These are phyloP conservation scores for Rhaphigaster nebulosa DNA, from an alignment of 2,888 invertebrate genomes.

Conservation along the genomic window DNA sequence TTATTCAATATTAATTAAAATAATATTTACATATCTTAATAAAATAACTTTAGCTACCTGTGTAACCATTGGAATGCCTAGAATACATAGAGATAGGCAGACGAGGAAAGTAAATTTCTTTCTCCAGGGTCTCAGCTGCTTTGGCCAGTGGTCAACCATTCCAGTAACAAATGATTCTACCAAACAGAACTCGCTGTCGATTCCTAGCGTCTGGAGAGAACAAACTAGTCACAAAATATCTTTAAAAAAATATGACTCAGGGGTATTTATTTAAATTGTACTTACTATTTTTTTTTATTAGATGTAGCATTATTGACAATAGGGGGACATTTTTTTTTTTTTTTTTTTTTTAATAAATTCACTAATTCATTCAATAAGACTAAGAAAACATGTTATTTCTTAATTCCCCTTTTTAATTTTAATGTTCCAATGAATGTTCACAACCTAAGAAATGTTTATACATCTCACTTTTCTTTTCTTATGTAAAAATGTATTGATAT, in stretches of 20 bases:
- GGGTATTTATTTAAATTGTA: background rate
- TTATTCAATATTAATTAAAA: too few species aligned
- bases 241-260: background rate
- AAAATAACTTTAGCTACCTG: conserved; percentile 69
- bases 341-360: background rate
- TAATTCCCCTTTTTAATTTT: too few species aligned
- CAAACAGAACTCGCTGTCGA: conserved; percentile 82
- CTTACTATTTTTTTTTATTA: background rate
- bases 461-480: too few species aligned
- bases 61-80: conserved; percentile 77
- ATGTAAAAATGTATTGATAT: too few species aligned
- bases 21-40: too few species aligned
- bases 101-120: conserved; percentile 77
- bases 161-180: conserved; percentile 76
- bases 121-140: conserved; percentile 73
- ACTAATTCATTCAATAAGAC: too few species aligned
- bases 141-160: conserved; percentile 74
- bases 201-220: conserved; percentile 75
- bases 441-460: too few species aligned
- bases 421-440: too few species aligned
- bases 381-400: too few species aligned
- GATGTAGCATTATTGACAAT: background rate
- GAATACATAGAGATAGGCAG: conserved; percentile 73
- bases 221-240: background rate
- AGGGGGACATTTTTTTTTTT: background rate